phyloP scores from a whole-genome alignment of 1,140 invertebrate genomes.

The Ceratina japonica region DNA sequence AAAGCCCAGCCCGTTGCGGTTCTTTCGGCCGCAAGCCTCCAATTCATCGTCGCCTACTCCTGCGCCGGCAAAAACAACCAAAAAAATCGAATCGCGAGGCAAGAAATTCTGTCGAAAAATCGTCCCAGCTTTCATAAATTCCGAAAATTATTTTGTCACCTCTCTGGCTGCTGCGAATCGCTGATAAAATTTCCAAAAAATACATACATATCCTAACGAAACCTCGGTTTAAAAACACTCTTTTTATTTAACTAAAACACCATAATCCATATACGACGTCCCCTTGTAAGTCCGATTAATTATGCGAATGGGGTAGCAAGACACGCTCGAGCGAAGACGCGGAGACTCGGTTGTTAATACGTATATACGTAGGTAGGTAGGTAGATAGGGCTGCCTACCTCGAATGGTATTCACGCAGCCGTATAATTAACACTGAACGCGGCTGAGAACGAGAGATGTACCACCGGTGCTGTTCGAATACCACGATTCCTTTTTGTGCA shows the following conservation, averaged over 20 bases:
- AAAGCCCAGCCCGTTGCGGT: neutral
- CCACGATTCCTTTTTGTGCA: neutral
- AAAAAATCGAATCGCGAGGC: neutral
- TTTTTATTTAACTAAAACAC: neutral
- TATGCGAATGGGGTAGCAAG: slow-evolving; percentile 37
- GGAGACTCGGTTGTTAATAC: slow-evolving; percentile 21
- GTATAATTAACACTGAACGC: slow-evolving; percentile 20
- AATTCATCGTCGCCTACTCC: slow-evolving; percentile 1
- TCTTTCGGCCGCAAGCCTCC: neutral
- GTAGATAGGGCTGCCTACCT: neutral
- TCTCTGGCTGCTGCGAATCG: too few relatives aligned
- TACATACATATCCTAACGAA: too few relatives aligned
- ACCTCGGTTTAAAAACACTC: too few relatives aligned
- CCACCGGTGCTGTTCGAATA: neutral
- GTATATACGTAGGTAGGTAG: too few relatives aligned
- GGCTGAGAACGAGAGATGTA: neutral
- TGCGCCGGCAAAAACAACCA: neutral
- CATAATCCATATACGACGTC: neutral
- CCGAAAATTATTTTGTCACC: neutral
- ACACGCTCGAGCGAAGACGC: slow-evolving; percentile 25
- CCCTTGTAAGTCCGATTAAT: slow-evolving; percentile 25
- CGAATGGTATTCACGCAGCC: neutral
- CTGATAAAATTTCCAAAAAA: too few relatives aligned
- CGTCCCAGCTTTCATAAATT: neutral
- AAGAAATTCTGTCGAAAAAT: neutral